Evolutionary conservation across 2,797 vertebrate species (phyloP).

Genomic region (Muraenolepis orangiensis): DNA sequence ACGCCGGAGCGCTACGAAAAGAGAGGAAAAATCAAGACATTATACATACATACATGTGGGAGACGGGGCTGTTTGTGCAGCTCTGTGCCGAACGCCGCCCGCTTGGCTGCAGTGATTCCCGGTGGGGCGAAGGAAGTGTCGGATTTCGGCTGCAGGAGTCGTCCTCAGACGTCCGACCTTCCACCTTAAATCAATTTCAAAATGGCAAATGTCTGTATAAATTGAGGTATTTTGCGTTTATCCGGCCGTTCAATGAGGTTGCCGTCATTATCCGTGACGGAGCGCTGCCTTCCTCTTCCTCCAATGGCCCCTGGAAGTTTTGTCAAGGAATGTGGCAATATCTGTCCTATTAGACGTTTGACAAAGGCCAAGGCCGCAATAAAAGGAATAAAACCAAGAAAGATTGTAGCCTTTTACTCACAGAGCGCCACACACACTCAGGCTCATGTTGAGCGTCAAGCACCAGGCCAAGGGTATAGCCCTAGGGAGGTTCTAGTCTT

Average conservation of each 20-base stretch:
- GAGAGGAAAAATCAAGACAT: neutral
- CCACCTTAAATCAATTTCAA: conserved; percentile 2
- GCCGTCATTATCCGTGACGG: neutral
- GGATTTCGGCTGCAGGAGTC: neutral
- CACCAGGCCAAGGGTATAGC: conserved; percentile 43
- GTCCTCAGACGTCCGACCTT: neutral
- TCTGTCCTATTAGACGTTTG: conserved; percentile 32
- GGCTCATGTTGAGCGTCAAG: conserved; percentile 48
- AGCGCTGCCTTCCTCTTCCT: conserved; percentile 16
- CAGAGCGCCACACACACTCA: conserved; percentile 45
- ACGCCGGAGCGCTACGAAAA: neutral
- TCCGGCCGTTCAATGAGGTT: neutral
- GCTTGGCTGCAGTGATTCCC: neutral
- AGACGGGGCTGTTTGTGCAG: neutral
- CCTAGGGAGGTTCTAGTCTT: conserved; percentile 43
- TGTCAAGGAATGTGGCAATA: conserved; percentile 9
- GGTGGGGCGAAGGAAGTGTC: neutral
- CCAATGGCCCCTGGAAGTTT: conserved; percentile 38
- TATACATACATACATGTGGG: neutral
- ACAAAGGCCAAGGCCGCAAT: conserved; percentile 50
- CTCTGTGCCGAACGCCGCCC: neutral
- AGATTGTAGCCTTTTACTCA: conserved; percentile 36
- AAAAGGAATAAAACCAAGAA: conserved; percentile 55
- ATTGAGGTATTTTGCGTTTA: neutral
- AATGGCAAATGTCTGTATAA: neutral